Percentiles rank a stretch among this genome's conserved stretches.
These are phyloP conservation scores for Cerceris rybyensis DNA, from an alignment of 2,888 invertebrate genomes.

Conservation along the genomic window DNA sequence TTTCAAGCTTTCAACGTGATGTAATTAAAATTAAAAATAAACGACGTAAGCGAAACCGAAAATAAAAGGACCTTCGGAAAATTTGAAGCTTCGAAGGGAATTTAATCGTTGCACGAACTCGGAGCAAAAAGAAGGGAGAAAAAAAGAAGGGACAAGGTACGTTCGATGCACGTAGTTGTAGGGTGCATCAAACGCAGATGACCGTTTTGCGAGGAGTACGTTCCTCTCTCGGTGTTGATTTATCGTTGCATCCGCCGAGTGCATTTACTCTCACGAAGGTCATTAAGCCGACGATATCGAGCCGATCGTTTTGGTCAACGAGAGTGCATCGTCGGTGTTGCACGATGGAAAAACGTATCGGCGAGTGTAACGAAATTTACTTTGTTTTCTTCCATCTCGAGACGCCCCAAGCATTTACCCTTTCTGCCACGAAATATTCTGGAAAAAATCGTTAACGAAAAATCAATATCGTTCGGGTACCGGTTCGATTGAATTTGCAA, in stretches of 20 bases:
- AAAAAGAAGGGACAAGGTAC: no score
- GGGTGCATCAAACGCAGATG: constrained; percentile 38
- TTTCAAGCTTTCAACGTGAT: no score
- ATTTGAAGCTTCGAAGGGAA: no score
- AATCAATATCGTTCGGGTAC: constrained; percentile 6
- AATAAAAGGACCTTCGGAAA: no score
- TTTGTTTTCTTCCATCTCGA: not conserved
- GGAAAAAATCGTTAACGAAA: constrained; percentile 22
- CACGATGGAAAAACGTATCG: constrained; percentile 8
- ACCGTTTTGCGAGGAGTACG: constrained; percentile 26
- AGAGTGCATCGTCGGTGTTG: constrained; percentile 38
- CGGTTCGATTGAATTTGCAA: constrained; percentile 34
- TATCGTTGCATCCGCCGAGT: constrained; percentile 46
- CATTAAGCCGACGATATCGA: constrained; percentile 58
- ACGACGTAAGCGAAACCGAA: no score
- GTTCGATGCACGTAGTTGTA: not conserved
- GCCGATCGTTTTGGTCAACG: constrained; percentile 2
- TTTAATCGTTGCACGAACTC: not conserved
- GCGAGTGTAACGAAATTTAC: constrained; percentile 15
- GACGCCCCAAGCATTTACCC: not conserved
- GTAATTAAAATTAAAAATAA: no score
- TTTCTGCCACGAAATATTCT: constrained; percentile 3
- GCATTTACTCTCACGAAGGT: constrained; percentile 42
- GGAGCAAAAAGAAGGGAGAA: constrained; percentile 15
- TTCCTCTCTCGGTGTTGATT: constrained; percentile 44